These are phyloP conservation scores for Ptilorrhoa leucosticta DNA, from an alignment of 2,113 vertebrate genomes.

Conservation along the genomic window DNA sequence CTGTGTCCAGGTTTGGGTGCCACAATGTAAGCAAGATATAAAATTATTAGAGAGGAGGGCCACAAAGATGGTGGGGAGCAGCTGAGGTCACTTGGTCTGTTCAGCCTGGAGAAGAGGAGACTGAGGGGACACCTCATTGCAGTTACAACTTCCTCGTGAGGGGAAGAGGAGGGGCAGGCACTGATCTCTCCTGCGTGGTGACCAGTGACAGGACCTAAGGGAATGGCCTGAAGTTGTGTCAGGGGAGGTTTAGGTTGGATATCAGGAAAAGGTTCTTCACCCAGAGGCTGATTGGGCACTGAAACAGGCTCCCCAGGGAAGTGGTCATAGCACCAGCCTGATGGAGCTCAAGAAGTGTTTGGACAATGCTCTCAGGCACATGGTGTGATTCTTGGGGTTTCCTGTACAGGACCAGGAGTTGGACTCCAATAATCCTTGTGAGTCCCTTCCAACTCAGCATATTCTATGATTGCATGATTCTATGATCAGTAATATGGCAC, in stretches of 20 bases:
- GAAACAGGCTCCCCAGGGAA: background rate
- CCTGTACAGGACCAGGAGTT: background rate
- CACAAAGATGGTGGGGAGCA: background rate
- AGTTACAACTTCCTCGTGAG: background rate
- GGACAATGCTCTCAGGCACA: background rate
- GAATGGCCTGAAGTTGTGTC: background rate
- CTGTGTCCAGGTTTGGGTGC: background rate
- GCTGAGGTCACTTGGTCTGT: background rate
- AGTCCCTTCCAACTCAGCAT: background rate
- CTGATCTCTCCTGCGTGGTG: background rate
- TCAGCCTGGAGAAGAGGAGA: background rate
- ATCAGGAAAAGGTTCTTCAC: background rate
- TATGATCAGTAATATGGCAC: background rate
- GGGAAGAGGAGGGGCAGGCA: background rate
- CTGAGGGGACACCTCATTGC: rapidly evolving
- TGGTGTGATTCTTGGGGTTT: background rate
- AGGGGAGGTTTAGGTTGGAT: background rate
- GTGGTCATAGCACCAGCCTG: background rate
- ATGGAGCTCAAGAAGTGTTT: background rate
- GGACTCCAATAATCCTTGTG: background rate
- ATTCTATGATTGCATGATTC: background rate
- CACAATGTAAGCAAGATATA: background rate
- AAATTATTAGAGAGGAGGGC: background rate
- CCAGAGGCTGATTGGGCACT: background rate
- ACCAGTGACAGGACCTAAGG: background rate